A percentile compares a stretch with the other conserved stretches of the same genome.
phyloP scores from a whole-genome alignment of 2,113 vertebrate genomes.

The Gopherus flavomarginatus region DNA sequence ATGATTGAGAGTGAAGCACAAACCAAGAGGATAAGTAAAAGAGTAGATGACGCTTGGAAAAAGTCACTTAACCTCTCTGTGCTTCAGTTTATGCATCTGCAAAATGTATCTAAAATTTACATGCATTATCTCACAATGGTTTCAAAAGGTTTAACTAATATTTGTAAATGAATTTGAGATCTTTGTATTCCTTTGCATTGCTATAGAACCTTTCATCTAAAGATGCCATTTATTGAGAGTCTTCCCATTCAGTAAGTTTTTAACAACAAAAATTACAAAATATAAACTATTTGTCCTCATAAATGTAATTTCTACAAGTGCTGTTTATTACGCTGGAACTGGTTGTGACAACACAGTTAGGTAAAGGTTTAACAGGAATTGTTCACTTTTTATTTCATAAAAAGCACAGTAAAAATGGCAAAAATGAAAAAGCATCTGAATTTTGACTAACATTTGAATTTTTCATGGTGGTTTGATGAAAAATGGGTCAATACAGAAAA shows the following conservation, averaged over 20 bases:
- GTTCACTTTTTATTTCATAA: background rate
- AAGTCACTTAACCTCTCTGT: background rate
- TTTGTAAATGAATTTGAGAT: background rate
- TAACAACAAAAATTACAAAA: background rate
- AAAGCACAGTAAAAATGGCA: background rate
- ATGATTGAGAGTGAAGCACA: background rate
- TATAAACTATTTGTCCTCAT: background rate
- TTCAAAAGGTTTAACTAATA: background rate
- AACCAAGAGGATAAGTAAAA: background rate
- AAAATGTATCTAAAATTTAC: background rate
- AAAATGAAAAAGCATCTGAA: background rate
- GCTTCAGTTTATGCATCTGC: background rate
- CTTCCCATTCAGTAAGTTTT: background rate
- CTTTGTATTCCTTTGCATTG: background rate
- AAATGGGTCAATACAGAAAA: background rate
- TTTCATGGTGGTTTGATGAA: background rate
- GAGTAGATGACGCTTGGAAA: background rate
- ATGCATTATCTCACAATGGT: background rate
- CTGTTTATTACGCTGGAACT: background rate
- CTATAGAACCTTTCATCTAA: background rate
- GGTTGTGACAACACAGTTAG: background rate
- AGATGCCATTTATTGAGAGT: background rate
- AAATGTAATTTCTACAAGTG: background rate
- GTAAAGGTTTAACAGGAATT: background rate
- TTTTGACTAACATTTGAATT: background rate